Evolutionary conservation across 2,113 vertebrate species (phyloP).

Genomic region (Tichodroma muraria): DNA sequence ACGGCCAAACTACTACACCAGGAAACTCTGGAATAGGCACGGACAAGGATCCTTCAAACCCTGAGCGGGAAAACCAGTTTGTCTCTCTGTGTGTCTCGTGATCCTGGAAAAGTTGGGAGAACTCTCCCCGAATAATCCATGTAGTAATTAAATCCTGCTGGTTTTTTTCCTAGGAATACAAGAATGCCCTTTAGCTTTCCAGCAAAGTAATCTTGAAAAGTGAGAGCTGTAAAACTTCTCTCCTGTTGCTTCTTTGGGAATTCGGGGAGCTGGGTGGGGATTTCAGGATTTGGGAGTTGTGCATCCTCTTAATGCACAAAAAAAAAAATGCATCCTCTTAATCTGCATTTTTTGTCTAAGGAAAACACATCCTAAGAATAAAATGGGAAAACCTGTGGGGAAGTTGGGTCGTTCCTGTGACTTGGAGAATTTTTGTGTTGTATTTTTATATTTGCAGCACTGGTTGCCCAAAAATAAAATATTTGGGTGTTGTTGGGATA

Average conservation of each 20-base stretch:
- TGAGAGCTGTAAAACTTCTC: not conserved
- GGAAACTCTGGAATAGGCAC: not conserved
- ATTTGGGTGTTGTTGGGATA: not conserved
- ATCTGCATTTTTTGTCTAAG: not conserved
- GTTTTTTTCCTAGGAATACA: not conserved
- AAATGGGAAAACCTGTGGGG: not conserved
- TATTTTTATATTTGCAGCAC: not conserved
- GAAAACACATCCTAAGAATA: not conserved
- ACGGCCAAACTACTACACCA: too few relatives aligned
- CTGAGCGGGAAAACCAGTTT: not conserved
- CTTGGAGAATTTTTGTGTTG: not conserved
- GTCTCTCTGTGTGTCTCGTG: fast-evolving
- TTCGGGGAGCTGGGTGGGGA: not conserved
- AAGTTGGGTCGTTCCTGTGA: not conserved
- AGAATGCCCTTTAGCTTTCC: not conserved
- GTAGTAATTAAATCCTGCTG: not conserved
- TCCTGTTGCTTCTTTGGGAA: not conserved
- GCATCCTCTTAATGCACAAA: not conserved
- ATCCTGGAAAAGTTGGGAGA: not conserved
- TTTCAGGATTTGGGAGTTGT: not conserved
- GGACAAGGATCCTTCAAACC: not conserved
- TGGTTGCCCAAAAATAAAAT: too few relatives aligned
- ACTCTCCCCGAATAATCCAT: not conserved
- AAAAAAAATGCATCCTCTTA: not conserved
- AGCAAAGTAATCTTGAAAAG: fast-evolving